Base-by-base conservation (phyloP, 2,888 invertebrate species). In the Eristalis intricaria region DNA sequence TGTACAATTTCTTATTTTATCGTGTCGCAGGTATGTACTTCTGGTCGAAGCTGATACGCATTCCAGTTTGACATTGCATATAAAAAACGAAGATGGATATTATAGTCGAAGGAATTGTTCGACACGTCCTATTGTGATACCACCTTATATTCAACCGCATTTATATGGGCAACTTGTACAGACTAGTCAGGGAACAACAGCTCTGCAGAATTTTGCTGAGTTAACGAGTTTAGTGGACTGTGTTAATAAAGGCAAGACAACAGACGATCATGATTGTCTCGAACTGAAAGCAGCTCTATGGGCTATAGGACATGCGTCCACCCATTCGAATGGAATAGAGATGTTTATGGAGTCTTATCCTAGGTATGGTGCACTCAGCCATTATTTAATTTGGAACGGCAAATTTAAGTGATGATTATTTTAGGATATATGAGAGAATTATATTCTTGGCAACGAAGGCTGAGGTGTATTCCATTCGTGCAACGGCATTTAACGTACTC, bases 1-100 rank as follows among this genome's bases (percentile, higher is more conserved):
- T 50, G 19, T 50, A 8, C 4, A 8, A 4, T 19, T 8, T 50
- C n/a, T 19, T 8, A 0, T 1, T 19, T 32, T 50, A 19, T 13
- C 89, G 1, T 32, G 32, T 32, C 32, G 10, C 32, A 95, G 97
- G 90, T 99, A 99, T 93, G 98, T 98, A 3, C 95, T 96, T 13
- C 93, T 98, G 35, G 96, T 99, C 40, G 99, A 99, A 92, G 96
- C 97, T 69, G 96, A 96, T 89, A 96, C 98, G 89, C 97, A 98
- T 91, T 97, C 98, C 91, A 96, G 97, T 43, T 93, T 99, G 89
- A 98, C 98, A 1, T 95, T 97, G 77, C 96, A 97, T 91, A 96
- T 97, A 90, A 95, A 96, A 89, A 96, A 96, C 68, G 96, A 96
- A 90, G 96, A 96, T 90, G 97, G 97, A 0, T 94, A 94, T 82